Conservation (phyloP, 1,140 invertebrate genomes). For the Cotesia chilonis region DNA sequence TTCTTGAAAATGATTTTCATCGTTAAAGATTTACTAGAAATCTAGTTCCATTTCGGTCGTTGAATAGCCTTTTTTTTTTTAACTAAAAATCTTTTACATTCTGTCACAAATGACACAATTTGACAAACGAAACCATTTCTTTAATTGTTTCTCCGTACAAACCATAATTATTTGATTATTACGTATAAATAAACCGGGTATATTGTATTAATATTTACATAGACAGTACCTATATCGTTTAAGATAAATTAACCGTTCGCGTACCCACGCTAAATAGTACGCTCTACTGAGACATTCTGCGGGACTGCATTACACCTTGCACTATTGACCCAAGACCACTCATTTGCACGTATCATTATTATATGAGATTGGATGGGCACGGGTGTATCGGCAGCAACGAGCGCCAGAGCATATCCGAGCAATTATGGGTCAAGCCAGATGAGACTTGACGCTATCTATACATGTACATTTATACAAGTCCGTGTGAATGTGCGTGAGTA, state of each 20-base stretch:
- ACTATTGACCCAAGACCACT: slow-evolving; percentile 1
- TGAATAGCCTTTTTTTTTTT: too few species aligned
- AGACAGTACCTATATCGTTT: not conserved
- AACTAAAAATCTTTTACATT: too few species aligned
- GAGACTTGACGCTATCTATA: slow-evolving; percentile 22
- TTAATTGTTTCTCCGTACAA: too few species aligned
- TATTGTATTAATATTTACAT: not conserved
- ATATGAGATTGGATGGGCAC: slow-evolving; percentile 14
- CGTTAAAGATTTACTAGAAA: too few species aligned
- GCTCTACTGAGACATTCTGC: slow-evolving; percentile 5
- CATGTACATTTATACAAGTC: not conserved
- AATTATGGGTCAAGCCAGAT: slow-evolving; percentile 47
- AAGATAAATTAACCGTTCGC: not conserved
- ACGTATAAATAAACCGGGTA: not conserved
- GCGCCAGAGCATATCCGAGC: slow-evolving; percentile 47
- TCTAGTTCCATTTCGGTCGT: too few species aligned
- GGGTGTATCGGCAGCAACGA: slow-evolving; percentile 25
- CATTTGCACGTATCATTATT: slow-evolving; percentile 3
- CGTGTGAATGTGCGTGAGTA: not conserved
- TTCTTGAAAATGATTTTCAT: too few species aligned
- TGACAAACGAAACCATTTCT: too few species aligned
- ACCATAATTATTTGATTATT: too few species aligned
- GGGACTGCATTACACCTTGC: slow-evolving; percentile 11
- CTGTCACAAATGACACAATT: too few species aligned
- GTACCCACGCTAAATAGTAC: slow-evolving; percentile 1